A percentile compares a stretch with the other conserved stretches of the same genome.
These are phyloP conservation scores for Eilema sororculum DNA, from an alignment of 2,888 invertebrate species.

Conservation along the genomic window DNA sequence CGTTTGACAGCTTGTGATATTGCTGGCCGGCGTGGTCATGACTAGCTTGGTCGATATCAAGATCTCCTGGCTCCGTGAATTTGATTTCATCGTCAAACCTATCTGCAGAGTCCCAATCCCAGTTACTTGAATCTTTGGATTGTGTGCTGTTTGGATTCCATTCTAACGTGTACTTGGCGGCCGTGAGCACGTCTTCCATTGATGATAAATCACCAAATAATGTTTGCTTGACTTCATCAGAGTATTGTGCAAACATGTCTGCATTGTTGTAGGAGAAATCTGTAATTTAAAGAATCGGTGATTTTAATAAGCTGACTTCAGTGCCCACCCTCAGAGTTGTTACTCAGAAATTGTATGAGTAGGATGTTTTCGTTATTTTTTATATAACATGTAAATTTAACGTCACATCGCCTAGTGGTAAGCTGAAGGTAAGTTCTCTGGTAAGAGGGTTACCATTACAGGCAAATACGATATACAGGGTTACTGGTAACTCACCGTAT, in stretches of 20 bases:
- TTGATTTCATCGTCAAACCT: background rate
- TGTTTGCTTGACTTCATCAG: conserved; percentile 23
- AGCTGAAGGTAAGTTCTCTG: too few relatives aligned
- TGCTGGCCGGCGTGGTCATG: conserved; percentile 3
- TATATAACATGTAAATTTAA: too few relatives aligned
- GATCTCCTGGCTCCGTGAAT: conserved; percentile 5
- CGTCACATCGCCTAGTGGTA: too few relatives aligned
- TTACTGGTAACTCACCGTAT: too few relatives aligned
- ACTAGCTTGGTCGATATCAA: background rate
- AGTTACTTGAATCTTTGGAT: background rate
- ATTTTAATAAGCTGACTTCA: background rate
- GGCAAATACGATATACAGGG: too few relatives aligned
- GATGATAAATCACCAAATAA: conserved; percentile 36
- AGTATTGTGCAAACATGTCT: conserved; percentile 20
- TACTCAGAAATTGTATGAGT: too few relatives aligned
- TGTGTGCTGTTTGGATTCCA: background rate
- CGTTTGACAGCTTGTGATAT: conserved; percentile 9
- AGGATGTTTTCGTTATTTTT: too few relatives aligned
- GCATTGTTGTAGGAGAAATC: background rate
- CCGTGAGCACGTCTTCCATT: conserved; percentile 23
- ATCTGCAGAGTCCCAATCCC: background rate
- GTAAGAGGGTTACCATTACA: too few relatives aligned
- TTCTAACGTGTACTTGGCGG: conserved; percentile 21
- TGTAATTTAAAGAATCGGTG: background rate
- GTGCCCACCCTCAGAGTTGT: too few relatives aligned